Percentiles rank a stretch among this genome's conserved stretches.
Conservation (phyloP, 2,797 vertebrate species). For the Chromis chromis region DNA sequence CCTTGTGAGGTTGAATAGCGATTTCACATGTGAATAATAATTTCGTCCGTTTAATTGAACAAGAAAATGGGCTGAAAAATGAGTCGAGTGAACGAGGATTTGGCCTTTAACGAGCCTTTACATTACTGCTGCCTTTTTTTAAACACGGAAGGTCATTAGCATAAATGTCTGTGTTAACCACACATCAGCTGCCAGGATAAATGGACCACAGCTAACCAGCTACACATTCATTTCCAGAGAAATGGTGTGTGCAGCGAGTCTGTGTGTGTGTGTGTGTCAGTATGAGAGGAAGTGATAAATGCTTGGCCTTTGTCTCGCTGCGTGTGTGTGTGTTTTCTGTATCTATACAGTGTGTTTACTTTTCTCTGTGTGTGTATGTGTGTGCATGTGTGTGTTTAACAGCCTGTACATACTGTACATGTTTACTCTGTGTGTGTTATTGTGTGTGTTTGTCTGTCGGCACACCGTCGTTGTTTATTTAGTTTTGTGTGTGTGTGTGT, state of each 20-base stretch:
- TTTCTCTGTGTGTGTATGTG: constrained; percentile 33
- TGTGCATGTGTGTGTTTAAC: constrained; percentile 34
- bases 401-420: constrained; percentile 51
- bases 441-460: constrained; percentile 45
- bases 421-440: constrained; percentile 50
- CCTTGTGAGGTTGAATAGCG: constrained; percentile 22
- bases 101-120: constrained; percentile 77
- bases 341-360: constrained; percentile 46
- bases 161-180: constrained; percentile 81
- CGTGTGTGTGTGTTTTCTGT: constrained; percentile 38
- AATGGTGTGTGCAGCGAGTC: constrained; percentile 51
- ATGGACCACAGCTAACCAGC: constrained; percentile 74
- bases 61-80: constrained; percentile 72
- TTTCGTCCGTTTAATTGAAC: constrained; percentile 69
- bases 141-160: constrained; percentile 71
- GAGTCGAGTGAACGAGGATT: constrained; percentile 56
- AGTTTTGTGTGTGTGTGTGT: constrained; percentile 59
- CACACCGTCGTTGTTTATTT: constrained; percentile 57
- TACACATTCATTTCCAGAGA: constrained; percentile 60
- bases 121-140: constrained; percentile 63
- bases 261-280: constrained; percentile 18
- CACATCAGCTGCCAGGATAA: constrained; percentile 78
- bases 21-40: constrained; percentile 58
- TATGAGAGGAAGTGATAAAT: constrained; percentile 56
- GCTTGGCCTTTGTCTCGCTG: constrained; percentile 57